A percentile compares a stretch with the other conserved stretches of the same genome.
Evolutionary conservation across 2,113 vertebrate genomes (phyloP).

Genomic region (Mobula birostris): DNA sequence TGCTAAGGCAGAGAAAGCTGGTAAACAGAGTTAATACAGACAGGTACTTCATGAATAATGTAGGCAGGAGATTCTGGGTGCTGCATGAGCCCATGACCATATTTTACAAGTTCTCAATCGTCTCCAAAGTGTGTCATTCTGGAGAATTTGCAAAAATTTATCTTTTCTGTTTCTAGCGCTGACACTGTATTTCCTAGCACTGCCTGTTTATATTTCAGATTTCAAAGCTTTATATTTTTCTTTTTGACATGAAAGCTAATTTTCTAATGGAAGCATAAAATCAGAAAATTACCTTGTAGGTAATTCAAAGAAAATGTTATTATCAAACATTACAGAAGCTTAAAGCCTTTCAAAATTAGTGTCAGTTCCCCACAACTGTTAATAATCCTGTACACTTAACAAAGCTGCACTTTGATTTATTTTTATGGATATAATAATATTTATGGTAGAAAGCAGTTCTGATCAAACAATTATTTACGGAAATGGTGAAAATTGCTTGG

Average conservation of each 20-base stretch:
- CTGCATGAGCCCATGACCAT: not conserved
- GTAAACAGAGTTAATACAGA: no score
- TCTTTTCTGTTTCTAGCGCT: not conserved
- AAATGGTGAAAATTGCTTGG: constrained; percentile 16
- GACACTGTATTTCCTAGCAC: not conserved
- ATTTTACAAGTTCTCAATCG: not conserved
- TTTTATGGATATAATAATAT: constrained; percentile 27
- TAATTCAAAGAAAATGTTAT: not conserved
- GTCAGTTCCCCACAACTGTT: not conserved
- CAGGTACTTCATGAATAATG: no score
- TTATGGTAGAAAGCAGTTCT: not conserved
- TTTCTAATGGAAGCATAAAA: not conserved
- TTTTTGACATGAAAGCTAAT: not conserved
- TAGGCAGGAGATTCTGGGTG: no score
- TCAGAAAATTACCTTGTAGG: not conserved
- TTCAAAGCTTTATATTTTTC: not conserved
- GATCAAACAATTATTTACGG: constrained; percentile 1
- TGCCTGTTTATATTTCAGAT: not conserved
- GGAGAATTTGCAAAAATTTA: not conserved
- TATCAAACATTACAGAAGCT: not conserved
- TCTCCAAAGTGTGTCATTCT: not conserved
- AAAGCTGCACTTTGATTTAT: not conserved
- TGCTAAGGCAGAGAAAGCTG: no score
- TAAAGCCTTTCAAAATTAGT: not conserved
- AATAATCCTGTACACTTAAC: not conserved